Evolutionary conservation across 2,113 vertebrate species (phyloP).

Genomic region (Pongo abelii): DNA sequence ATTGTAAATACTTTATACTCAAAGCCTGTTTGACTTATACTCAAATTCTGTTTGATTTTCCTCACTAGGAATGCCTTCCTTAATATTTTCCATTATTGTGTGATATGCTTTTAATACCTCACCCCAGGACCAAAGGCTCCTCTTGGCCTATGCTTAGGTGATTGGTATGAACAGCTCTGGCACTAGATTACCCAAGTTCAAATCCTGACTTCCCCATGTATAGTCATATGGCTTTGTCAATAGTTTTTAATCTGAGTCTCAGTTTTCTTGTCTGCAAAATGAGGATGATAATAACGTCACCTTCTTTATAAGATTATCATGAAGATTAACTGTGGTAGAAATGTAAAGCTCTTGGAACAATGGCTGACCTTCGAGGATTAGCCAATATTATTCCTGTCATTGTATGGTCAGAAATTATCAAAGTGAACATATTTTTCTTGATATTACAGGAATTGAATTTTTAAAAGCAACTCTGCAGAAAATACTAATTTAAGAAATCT

Average conservation of each 20-base stretch:
- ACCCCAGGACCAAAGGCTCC: not conserved
- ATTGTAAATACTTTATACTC: not conserved
- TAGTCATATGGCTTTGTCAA: not conserved
- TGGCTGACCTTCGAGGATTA: not conserved
- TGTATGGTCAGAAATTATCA: not conserved
- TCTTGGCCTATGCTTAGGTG: not conserved
- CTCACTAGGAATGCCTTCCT: not conserved
- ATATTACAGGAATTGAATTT: not conserved
- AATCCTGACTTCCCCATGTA: not conserved
- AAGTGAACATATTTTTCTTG: not conserved
- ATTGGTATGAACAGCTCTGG: not conserved
- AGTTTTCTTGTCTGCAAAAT: not conserved
- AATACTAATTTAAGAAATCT: constrained; percentile 20
- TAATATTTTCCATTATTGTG: not conserved
- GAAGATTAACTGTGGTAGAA: not conserved
- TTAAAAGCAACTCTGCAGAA: not conserved
- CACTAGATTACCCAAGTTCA: not conserved
- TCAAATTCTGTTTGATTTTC: not conserved
- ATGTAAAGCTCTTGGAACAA: not conserved
- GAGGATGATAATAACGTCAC: not conserved
- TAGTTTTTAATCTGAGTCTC: not conserved
- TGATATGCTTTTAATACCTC: not conserved
- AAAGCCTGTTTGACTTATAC: not conserved
- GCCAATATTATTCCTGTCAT: not conserved
- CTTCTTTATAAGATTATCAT: not conserved